phyloP scores from a whole-genome alignment of 2,113 vertebrate species.

The Hylia prasina region DNA sequence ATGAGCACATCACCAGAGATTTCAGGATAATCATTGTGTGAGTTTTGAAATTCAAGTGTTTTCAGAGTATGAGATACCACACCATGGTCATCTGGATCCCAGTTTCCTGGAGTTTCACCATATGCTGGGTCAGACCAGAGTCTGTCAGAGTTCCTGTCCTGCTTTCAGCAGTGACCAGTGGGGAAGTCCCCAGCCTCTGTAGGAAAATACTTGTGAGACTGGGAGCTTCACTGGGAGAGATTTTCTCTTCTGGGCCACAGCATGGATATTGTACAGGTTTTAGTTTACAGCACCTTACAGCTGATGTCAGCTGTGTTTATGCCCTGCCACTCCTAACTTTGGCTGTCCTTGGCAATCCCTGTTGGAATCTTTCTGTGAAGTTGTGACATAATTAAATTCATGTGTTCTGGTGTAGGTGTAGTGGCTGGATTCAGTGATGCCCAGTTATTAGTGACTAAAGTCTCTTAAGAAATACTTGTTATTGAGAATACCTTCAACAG shows the following conservation, averaged over 20 bases:
- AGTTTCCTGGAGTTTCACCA: neutral
- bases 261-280: neutral
- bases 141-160: neutral
- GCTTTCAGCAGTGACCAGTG: neutral
- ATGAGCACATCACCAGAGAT: neutral
- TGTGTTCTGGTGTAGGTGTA: neutral
- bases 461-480: neutral
- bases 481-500: neutral
- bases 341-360: neutral
- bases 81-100: neutral
- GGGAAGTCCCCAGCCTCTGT: neutral
- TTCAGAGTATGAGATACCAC: neutral
- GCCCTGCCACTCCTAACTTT: neutral
- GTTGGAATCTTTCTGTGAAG: neutral
- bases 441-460: neutral
- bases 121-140: neutral
- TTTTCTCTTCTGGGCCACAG: neutral
- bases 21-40: neutral
- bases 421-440: neutral
- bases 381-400: neutral
- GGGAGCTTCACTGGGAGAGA: neutral
- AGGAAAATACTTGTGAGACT: neutral
- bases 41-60: neutral
- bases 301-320: neutral
- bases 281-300: neutral